Percentiles rank a stretch among this genome's conserved stretches.
phyloP scores from a whole-genome alignment of 2,797 vertebrate species.

The Mus minutoides region DNA sequence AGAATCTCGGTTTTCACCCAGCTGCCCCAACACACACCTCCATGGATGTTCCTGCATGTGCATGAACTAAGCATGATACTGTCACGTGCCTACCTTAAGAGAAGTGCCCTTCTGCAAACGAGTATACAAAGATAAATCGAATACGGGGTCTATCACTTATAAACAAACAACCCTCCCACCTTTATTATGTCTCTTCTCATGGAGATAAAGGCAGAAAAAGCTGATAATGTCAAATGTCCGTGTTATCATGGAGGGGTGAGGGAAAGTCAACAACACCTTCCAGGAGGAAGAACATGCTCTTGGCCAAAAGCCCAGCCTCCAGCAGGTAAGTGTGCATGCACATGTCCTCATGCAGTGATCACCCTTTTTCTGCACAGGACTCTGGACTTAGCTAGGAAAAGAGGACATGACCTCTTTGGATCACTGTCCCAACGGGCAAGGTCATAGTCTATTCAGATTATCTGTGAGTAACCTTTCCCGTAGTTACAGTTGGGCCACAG shows the following conservation, averaged over 20 bases:
- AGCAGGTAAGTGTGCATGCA: background rate
- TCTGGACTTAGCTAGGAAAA: background rate
- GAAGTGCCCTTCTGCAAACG: background rate
- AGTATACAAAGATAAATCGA: background rate
- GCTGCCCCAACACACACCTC: background rate
- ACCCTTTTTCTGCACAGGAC: background rate
- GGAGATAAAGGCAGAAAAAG: background rate
- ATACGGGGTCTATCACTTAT: background rate
- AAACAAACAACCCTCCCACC: background rate
- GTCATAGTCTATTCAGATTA: constrained; percentile 16
- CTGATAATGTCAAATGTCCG: background rate
- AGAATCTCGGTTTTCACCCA: background rate
- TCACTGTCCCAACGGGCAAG: background rate
- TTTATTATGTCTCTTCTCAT: background rate
- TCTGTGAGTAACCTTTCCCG: constrained; percentile 58
- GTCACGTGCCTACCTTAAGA: background rate
- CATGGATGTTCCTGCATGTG: background rate
- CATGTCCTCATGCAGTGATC: background rate
- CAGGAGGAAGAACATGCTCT: accelerated
- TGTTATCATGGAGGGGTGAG: background rate
- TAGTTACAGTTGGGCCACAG: background rate
- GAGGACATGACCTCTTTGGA: background rate
- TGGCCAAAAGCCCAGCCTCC: accelerated
- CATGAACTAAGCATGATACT: background rate
- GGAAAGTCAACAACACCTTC: background rate